Percentiles rank a stretch among this genome's conserved stretches.
Evolutionary conservation across 2,888 invertebrate genomes (phyloP).

Genomic region (Cynaeus angustus): DNA sequence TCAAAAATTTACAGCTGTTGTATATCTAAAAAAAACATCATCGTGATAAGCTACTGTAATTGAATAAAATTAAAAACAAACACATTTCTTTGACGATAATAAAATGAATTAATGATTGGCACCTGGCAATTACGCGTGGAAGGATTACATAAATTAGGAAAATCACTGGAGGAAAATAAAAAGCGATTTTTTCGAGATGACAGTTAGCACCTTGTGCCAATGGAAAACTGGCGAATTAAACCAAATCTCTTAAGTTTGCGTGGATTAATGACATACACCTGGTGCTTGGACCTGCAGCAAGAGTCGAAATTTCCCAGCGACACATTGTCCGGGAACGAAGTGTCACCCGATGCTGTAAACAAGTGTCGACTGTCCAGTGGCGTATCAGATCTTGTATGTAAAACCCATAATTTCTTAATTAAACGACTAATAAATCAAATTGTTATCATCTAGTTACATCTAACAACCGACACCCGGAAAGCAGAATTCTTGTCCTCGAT

Average conservation of each 20-base stretch:
- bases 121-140: slow-evolving; percentile 1
- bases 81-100: background rate
- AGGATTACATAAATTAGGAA: background rate
- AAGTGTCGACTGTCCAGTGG: slow-evolving; percentile 1
- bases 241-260: too few species aligned
- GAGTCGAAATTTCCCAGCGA: too few species aligned
- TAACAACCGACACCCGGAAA: slow-evolving; percentile 9
- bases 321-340: background rate
- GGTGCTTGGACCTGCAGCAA: too few species aligned
- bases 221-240: too few species aligned
- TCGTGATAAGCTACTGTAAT: slow-evolving; percentile 22
- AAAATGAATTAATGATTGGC: slow-evolving; percentile 14
- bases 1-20: slow-evolving; percentile 26
- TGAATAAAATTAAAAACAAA: slow-evolving; percentile 21
- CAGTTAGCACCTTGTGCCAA: too few species aligned
- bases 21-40: slow-evolving; percentile 1
- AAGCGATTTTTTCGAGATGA: too few species aligned
- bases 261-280: too few species aligned
- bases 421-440: slow-evolving; percentile 6
- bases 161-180: background rate
- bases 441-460: slow-evolving; percentile 4
- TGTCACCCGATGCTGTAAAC: too few species aligned
- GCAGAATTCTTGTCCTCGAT: slow-evolving; percentile 13
- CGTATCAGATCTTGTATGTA: background rate
- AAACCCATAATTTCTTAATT: slow-evolving; percentile 1